Percentiles rank a stretch among this genome's conserved stretches.
These are phyloP conservation scores for Amazona finschi DNA, from an alignment of 2,797 vertebrate species.

Conservation along the genomic window DNA sequence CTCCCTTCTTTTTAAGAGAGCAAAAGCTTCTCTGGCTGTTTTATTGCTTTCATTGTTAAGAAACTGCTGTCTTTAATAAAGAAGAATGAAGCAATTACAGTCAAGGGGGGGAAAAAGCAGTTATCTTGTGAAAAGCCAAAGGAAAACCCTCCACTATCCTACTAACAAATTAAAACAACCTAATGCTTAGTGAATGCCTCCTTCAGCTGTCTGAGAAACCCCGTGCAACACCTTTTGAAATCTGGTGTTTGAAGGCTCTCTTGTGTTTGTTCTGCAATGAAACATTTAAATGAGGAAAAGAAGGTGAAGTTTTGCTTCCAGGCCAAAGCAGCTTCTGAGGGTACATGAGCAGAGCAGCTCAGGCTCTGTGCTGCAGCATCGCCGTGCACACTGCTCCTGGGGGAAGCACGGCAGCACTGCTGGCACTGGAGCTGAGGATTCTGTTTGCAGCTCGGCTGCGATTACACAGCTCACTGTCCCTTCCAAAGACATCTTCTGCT, in stretches of 20 bases:
- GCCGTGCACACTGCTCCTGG: neutral
- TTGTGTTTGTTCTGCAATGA: neutral
- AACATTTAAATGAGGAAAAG: neutral
- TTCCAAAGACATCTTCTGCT: neutral
- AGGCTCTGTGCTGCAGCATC: neutral
- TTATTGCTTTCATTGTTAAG: neutral
- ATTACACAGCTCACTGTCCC: neutral
- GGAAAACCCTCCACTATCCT: neutral
- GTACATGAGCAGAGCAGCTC: neutral
- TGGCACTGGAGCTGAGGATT: neutral
- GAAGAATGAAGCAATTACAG: neutral
- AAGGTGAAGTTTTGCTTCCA: neutral
- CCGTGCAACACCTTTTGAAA: neutral
- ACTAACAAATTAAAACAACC: neutral
- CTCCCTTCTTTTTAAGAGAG: neutral
- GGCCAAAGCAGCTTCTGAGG: neutral
- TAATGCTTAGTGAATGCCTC: neutral
- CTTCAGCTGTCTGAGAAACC: neutral
- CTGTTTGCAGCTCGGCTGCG: neutral
- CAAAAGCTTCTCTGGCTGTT: neutral
- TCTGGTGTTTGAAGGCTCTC: neutral
- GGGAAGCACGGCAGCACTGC: accelerated
- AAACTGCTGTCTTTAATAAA: neutral
- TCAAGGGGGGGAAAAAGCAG: neutral
- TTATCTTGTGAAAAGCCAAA: neutral